Percentiles rank a stretch among this genome's conserved stretches.
Evolutionary conservation across 2,797 vertebrate species (phyloP).

Genomic region (Vireo griseus): DNA sequence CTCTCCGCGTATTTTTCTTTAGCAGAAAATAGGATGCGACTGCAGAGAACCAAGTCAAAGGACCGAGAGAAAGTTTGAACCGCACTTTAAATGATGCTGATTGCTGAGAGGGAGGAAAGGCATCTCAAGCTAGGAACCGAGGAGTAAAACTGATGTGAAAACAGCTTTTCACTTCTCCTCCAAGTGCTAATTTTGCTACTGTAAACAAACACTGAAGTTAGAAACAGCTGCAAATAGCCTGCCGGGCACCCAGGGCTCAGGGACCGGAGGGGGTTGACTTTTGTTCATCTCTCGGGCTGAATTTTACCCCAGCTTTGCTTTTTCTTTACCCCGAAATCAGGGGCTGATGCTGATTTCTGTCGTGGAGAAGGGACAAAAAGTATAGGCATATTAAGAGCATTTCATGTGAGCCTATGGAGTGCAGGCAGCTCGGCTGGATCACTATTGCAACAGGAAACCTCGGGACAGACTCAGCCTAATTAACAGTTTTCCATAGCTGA

Average conservation of each 20-base stretch:
- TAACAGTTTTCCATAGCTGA: constrained; percentile 59
- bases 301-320: not conserved
- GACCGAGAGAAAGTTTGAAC: constrained; percentile 32
- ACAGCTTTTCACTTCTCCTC: constrained; percentile 61
- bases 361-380: not conserved
- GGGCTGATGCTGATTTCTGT: not conserved
- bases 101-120: not conserved
- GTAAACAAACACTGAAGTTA: constrained; percentile 65
- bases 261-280: not conserved
- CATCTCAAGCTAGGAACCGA: constrained; percentile 23
- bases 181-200: constrained; percentile 57
- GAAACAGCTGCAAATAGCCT: constrained; percentile 63
- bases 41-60: not conserved
- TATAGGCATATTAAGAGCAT: not conserved
- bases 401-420: constrained; percentile 5
- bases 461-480: constrained; percentile 58
- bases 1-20: not conserved
- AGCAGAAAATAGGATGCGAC: constrained; percentile 9
- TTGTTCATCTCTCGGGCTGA: not conserved
- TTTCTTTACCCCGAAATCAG: not conserved
- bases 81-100: not conserved
- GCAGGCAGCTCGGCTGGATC: constrained; percentile 37
- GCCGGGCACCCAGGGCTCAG: constrained; percentile 22
- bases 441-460: constrained; percentile 63
- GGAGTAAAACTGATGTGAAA: constrained; percentile 43